Conservation (phyloP, 2,113 vertebrate genomes). For the Channa argus region DNA sequence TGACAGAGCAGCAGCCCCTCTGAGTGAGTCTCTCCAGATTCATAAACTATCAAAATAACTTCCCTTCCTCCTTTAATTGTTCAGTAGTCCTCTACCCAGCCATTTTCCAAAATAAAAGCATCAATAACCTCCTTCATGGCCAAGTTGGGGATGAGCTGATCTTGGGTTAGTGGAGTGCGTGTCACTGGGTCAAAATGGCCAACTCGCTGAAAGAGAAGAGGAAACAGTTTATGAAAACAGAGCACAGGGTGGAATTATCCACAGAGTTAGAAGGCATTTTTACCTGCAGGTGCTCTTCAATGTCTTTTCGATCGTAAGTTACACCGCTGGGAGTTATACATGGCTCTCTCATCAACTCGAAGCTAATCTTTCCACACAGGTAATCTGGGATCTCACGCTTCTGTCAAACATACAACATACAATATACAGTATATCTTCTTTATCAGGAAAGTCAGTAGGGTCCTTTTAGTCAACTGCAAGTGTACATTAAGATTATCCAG, state of each 20-base stretch:
- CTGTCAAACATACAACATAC: conserved; percentile 69
- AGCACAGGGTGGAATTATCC: too few species aligned
- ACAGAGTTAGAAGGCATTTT: background rate
- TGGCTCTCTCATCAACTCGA: conserved; percentile 94
- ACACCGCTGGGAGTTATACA: conserved; percentile 95
- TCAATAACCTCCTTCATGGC: conserved; percentile 98
- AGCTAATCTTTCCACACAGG: conserved; percentile 96
- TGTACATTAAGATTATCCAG: too few species aligned
- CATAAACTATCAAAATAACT: background rate
- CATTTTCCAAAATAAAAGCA: conserved; percentile 92
- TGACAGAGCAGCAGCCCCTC: background rate
- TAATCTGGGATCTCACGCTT: conserved; percentile 95
- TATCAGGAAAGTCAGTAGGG: too few species aligned
- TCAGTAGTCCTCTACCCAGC: conserved; percentile 96
- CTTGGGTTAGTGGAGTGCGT: conserved; percentile 91
- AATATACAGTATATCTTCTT: too few species aligned
- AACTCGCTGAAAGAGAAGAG: conserved; percentile 84
- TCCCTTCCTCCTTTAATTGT: background rate
- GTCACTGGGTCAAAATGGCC: conserved; percentile 95
- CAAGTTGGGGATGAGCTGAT: conserved; percentile 94
- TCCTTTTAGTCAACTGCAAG: too few species aligned
- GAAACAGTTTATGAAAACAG: background rate
- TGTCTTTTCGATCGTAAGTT: conserved; percentile 95
- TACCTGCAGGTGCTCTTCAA: conserved; percentile 95
- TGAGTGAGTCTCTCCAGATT: too few species aligned